Percentiles rank a stretch among this genome's conserved stretches.
These are phyloP conservation scores for Hoplostethus mediterraneus DNA, from an alignment of 2,797 vertebrate species.

Conservation along the genomic window DNA sequence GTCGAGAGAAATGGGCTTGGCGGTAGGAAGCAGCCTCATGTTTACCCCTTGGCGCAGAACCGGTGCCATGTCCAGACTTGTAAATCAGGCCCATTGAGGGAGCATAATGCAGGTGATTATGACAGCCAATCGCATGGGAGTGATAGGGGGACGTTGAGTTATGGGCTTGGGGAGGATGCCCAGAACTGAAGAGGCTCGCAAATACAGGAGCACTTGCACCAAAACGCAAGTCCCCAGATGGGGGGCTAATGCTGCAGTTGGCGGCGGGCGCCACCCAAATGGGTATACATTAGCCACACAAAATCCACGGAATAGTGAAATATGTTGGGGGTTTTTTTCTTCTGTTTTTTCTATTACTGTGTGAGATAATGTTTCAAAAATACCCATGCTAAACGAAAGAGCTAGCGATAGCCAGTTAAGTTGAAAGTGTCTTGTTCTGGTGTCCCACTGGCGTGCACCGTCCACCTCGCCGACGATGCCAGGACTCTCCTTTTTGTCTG, in stretches of 20 bases:
- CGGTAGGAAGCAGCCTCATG: conserved; percentile 56
- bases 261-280: conserved; percentile 63
- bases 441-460: conserved; percentile 5
- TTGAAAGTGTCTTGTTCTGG: conserved; percentile 30
- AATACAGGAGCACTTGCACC: conserved; percentile 75
- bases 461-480: neutral
- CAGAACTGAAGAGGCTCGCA: conserved; percentile 78
- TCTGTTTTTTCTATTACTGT: conserved; percentile 44
- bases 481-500: conserved; percentile 12
- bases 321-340: conserved; percentile 25
- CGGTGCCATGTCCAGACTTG: conserved; percentile 76
- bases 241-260: conserved; percentile 74
- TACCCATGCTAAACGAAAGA: conserved; percentile 16
- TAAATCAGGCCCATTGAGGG: conserved; percentile 82
- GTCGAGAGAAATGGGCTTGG: conserved; percentile 41
- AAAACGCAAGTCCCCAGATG: conserved; percentile 74
- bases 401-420: conserved; percentile 3
- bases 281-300: conserved; percentile 63
- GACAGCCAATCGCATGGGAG: conserved; percentile 78
- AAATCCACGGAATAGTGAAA: conserved; percentile 55
- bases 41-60: conserved; percentile 64
- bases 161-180: conserved; percentile 76
- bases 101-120: conserved; percentile 83
- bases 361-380: conserved; percentile 28
- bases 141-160: conserved; percentile 76